phyloP scores from a whole-genome alignment of 1,140 invertebrate genomes.

The Drosophila setifemur region DNA sequence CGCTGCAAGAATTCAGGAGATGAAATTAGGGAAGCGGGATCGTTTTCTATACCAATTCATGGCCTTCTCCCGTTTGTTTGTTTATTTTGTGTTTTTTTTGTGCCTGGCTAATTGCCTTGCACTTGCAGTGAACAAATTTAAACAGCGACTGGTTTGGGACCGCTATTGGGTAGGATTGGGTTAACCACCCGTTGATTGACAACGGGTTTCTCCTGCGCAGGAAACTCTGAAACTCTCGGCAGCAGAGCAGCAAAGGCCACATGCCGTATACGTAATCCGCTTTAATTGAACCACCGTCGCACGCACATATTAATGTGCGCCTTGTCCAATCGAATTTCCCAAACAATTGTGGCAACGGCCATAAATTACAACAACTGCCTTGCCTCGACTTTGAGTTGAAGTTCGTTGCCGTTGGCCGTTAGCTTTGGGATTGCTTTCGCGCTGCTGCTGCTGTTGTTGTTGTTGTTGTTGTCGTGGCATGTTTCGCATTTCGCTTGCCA shows the following conservation, averaged over 20 bases:
- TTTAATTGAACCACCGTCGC: conserved; percentile 71
- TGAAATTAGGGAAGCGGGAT: not conserved
- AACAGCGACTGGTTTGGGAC: conserved; percentile 43
- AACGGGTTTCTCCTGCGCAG: conserved; percentile 55
- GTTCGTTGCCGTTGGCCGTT: conserved; percentile 67
- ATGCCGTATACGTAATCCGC: conserved; percentile 70
- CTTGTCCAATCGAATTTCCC: conserved; percentile 34
- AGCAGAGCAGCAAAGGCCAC: conserved; percentile 15
- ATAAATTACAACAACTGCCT: conserved; percentile 42
- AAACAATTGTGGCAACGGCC: conserved; percentile 43
- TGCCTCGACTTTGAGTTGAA: conserved; percentile 59
- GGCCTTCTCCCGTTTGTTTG: not conserved
- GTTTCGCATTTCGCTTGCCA: conserved; percentile 38
- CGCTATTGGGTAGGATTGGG: conserved; percentile 3
- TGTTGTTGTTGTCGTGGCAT: not conserved
- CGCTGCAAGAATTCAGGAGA: not conserved
- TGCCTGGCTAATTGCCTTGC: conserved; percentile 54
- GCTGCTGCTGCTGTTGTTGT: conserved; percentile 14
- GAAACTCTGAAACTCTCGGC: no score
- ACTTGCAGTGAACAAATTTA: conserved; percentile 55
- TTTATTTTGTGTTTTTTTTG: conserved; percentile 2
- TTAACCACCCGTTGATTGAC: conserved; percentile 26
- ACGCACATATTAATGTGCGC: conserved; percentile 44
- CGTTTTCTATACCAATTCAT: not conserved
- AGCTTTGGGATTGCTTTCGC: conserved; percentile 10